phyloP scores from a whole-genome alignment of 1,140 invertebrate genomes.

The Leptinotarsa lineolata region DNA sequence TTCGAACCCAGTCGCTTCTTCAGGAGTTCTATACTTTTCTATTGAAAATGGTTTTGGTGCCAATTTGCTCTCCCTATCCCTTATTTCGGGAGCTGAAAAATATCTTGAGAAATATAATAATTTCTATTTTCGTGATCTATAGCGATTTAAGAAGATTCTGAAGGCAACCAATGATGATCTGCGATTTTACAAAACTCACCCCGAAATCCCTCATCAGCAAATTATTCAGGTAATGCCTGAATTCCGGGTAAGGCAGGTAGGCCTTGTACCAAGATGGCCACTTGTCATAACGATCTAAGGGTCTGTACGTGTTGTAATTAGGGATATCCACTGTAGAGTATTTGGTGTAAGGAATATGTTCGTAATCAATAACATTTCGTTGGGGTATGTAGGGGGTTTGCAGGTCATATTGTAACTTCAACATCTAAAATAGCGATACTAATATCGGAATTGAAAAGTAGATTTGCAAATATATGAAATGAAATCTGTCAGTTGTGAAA shows the following conservation, averaged over 20 bases:
- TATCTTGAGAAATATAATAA: too few species aligned
- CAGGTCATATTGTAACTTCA: slow-evolving; percentile 31
- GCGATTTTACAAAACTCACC: slow-evolving; percentile 28
- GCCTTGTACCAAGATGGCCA: slow-evolving; percentile 37
- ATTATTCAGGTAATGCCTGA: slow-evolving; percentile 37
- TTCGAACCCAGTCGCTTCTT: too few species aligned
- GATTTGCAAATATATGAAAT: too few species aligned
- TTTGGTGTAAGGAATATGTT: slow-evolving; percentile 37
- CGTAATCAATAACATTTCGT: slow-evolving; percentile 31
- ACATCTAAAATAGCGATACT: slow-evolving; percentile 5
- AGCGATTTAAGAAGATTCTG: neutral
- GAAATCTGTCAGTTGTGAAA: too few species aligned
- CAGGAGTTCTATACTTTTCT: too few species aligned
- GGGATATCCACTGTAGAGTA: slow-evolving; percentile 36
- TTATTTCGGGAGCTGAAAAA: too few species aligned
- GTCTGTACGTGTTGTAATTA: slow-evolving; percentile 36
- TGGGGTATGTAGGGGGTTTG: slow-evolving; percentile 25
- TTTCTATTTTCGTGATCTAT: too few species aligned
- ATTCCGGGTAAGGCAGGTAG: slow-evolving; percentile 30
- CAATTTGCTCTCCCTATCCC: too few species aligned
- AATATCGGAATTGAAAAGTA: too few species aligned
- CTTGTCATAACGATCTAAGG: slow-evolving; percentile 35
- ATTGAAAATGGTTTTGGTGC: too few species aligned
- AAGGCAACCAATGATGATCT: neutral
- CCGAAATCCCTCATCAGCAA: slow-evolving; percentile 36